A percentile compares a stretch with the other conserved stretches of the same genome.
Conservation (phyloP, 2,888 invertebrate species). For the Andricus quercusramuli region DNA sequence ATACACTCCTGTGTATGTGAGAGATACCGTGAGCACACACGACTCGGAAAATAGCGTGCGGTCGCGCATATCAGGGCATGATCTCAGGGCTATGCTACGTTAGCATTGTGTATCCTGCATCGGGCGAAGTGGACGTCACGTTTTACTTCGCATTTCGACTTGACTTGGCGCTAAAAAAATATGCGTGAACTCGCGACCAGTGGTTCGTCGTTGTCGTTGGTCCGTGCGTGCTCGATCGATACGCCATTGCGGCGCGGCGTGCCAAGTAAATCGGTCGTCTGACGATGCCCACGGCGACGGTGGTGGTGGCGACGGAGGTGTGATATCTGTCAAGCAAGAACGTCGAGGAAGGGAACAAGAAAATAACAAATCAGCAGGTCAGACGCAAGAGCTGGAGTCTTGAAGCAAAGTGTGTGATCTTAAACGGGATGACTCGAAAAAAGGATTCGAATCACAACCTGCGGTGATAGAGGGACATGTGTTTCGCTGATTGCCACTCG, state of each 20-base stretch:
- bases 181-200: constrained; percentile 67
- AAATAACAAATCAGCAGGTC: neutral
- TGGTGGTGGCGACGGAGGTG: constrained; percentile 52
- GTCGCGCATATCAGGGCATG: constrained; percentile 54
- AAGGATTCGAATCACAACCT: constrained; percentile 50
- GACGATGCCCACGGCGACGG: constrained; percentile 59
- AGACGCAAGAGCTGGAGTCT: neutral
- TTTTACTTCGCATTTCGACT: constrained; percentile 58
- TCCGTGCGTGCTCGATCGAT: constrained; percentile 72
- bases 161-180: constrained; percentile 60
- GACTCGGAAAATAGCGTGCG: constrained; percentile 48
- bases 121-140: constrained; percentile 62
- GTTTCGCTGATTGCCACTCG: constrained; percentile 60
- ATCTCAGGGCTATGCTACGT: constrained; percentile 56
- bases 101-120: constrained; percentile 62
- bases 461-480: constrained; percentile 57
- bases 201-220: constrained; percentile 60
- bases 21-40: constrained; percentile 14
- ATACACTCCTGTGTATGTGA: constrained; percentile 10
- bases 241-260: constrained; percentile 74
- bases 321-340: constrained; percentile 41
- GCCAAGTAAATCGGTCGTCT: constrained; percentile 67
- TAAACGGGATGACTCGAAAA: constrained; percentile 44
- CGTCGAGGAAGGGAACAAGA: constrained; percentile 34
- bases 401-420: neutral